Evolutionary conservation across 2,888 invertebrate species (phyloP), one percentile per base, ranked within the genome.

Genomic region (Pyralis farinalis): DNA sequence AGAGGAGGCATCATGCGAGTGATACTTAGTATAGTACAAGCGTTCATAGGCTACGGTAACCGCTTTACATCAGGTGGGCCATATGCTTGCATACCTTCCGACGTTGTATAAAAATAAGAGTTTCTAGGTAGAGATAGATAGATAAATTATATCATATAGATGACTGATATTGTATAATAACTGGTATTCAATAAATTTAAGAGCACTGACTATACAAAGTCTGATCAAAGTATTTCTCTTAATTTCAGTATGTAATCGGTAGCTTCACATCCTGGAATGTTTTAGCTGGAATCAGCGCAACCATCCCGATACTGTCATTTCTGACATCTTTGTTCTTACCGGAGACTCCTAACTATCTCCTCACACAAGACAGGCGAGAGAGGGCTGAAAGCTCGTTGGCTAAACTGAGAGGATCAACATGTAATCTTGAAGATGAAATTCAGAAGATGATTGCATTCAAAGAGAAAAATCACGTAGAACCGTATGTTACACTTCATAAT

Each of bases 261-360:
- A 90, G 93, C 44, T 71, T 82, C 6, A 81, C 92, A 6, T 63
- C 89, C 12, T 95, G 94, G 94, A 90, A 91, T 43, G 70, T 90
- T 2, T 76, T 93, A 31, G 94, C 94, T 0, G 90, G 91, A 0
- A 71, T 94, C 47, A 93, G 93, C 53, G 83, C 92, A 0, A 64
- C 91, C 1, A 61, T 94, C 0, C 93, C 94, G 0, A 80, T 92
- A 0, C 42, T 92, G 0, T 91, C 93, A 0, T 63, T 94, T 0
- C 49, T 92, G 0, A 74, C 91, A 0, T 92, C 93, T 86, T 76
- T 92, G 12, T 65, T 92, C 7, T 87, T 94, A 39, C 94, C 95
- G 0, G 95, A 95, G 63, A 92, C 94, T 0, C 95, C 95, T 1
- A 92, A 94, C 57, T 95, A 91, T 71, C 90, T 94, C 8, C 85